phyloP scores from a whole-genome alignment of 2,888 invertebrate species.

The Aspidiotus destructor region DNA sequence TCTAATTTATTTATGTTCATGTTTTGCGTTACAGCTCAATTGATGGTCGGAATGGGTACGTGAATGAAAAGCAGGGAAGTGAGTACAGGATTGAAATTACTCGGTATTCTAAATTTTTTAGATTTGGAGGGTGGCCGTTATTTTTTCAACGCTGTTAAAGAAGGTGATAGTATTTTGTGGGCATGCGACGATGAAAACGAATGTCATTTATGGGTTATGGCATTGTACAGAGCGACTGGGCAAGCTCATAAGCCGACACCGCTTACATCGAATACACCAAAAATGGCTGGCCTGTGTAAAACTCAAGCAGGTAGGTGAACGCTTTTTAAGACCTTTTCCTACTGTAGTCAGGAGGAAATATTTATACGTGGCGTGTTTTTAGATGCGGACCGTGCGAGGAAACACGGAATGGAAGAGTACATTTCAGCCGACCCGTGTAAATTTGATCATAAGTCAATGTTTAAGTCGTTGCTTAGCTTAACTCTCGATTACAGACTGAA shows the following conservation, averaged over 20 bases:
- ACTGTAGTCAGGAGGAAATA: neutral
- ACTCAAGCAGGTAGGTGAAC: conserved; percentile 68
- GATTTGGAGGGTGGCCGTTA: conserved; percentile 86
- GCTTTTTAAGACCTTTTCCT: neutral
- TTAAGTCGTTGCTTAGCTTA: conserved; percentile 81
- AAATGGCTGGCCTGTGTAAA: conserved; percentile 76
- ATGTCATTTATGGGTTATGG: conserved; percentile 98
- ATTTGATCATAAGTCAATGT: conserved; percentile 88
- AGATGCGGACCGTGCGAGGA: conserved; percentile 91
- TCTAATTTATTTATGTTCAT: too few species aligned
- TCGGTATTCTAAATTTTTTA: conserved; percentile 42
- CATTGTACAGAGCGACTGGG: conserved; percentile 97
- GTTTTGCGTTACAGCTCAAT: conserved; percentile 58
- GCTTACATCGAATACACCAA: conserved; percentile 65
- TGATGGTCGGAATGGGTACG: conserved; percentile 86
- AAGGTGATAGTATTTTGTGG: conserved; percentile 93
- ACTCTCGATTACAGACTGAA: conserved; percentile 90
- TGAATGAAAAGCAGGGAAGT: conserved; percentile 36
- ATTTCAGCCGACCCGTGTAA: conserved; percentile 98
- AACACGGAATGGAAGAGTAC: conserved; percentile 99
- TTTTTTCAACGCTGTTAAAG: conserved; percentile 97
- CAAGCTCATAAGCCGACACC: conserved; percentile 98
- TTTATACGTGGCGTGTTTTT: conserved; percentile 31
- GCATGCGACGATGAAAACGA: conserved; percentile 97
- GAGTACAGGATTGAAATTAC: neutral